Evolutionary conservation across 1,140 invertebrate species (phyloP).

Genomic region (Aphidius ervi): DNA sequence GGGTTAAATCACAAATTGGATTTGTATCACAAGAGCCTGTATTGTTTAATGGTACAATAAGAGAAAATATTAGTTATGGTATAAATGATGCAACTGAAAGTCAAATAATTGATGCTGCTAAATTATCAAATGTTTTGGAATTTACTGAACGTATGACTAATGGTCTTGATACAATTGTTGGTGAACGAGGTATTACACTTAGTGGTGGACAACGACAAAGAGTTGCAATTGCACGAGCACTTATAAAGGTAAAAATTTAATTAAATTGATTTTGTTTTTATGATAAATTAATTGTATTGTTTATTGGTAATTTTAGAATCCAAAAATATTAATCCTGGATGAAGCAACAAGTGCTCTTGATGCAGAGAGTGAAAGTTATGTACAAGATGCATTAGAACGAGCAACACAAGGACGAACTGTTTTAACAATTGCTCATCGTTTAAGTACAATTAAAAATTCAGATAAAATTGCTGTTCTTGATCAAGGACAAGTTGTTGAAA

Average conservation of each 20-base stretch:
- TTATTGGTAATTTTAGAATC: constrained; percentile 60
- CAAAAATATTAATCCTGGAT: constrained; percentile 78
- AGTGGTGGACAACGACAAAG: constrained; percentile 85
- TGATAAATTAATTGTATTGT: not conserved
- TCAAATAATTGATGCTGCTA: constrained; percentile 59
- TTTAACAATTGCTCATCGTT: constrained; percentile 86
- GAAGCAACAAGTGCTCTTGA: constrained; percentile 92
- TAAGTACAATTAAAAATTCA: constrained; percentile 89
- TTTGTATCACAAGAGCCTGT: constrained; percentile 82
- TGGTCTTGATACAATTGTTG: constrained; percentile 74
- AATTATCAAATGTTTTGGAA: constrained; percentile 76
- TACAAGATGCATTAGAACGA: constrained; percentile 81
- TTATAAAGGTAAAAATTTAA: constrained; percentile 65
- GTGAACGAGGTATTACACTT: constrained; percentile 75
- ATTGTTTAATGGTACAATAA: constrained; percentile 76
- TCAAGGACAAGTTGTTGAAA: constrained; percentile 76
- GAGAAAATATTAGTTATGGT: constrained; percentile 83
- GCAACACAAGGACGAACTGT: constrained; percentile 82
- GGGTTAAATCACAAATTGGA: constrained; percentile 72
- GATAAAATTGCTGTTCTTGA: constrained; percentile 87
- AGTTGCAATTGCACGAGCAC: constrained; percentile 85
- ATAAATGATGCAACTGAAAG: constrained; percentile 50
- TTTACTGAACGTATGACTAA: constrained; percentile 71
- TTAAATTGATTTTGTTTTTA: no score
- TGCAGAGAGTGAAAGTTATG: constrained; percentile 82